Evolutionary conservation across 2,113 vertebrate genomes (phyloP).

Genomic region (Cygnus buccinator): DNA sequence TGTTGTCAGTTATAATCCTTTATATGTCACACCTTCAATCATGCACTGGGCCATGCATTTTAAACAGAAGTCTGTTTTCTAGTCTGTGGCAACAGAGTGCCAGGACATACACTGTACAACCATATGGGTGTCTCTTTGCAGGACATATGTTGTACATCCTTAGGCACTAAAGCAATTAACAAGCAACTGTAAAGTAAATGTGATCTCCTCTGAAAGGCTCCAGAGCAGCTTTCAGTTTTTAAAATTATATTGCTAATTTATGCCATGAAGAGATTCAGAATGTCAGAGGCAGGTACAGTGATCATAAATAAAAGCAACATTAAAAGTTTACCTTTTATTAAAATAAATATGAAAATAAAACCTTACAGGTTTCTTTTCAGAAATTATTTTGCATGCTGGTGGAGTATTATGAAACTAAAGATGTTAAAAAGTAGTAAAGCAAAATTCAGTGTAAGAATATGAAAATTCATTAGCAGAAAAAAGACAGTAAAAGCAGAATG

Average conservation of each 20-base stretch:
- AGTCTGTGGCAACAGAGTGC: conserved; percentile 53
- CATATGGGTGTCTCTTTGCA: conserved; percentile 60
- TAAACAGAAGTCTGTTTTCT: conserved; percentile 61
- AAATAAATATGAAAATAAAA: too few relatives aligned
- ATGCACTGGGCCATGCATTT: conserved; percentile 38
- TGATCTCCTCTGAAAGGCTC: conserved; percentile 47
- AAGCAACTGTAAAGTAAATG: conserved; percentile 60
- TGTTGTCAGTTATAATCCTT: conserved; percentile 44
- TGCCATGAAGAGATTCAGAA: neutral
- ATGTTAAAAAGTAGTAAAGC: neutral
- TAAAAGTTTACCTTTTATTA: neutral
- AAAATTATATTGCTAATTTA: conserved; percentile 45
- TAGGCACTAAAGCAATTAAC: conserved; percentile 68
- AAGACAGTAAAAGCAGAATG: neutral
- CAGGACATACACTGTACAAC: conserved; percentile 59
- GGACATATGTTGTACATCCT: conserved; percentile 66
- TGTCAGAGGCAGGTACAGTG: neutral
- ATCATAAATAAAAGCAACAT: neutral
- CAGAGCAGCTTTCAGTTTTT: conserved; percentile 37
- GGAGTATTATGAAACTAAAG: neutral
- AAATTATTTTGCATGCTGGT: neutral
- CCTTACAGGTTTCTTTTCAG: neutral
- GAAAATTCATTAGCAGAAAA: neutral
- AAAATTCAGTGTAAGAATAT: neutral
- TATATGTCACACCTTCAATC: conserved; percentile 44